These are phyloP conservation scores for Mesaphorura yosii DNA, from an alignment of 1,140 invertebrate species.

Conservation along the genomic window DNA sequence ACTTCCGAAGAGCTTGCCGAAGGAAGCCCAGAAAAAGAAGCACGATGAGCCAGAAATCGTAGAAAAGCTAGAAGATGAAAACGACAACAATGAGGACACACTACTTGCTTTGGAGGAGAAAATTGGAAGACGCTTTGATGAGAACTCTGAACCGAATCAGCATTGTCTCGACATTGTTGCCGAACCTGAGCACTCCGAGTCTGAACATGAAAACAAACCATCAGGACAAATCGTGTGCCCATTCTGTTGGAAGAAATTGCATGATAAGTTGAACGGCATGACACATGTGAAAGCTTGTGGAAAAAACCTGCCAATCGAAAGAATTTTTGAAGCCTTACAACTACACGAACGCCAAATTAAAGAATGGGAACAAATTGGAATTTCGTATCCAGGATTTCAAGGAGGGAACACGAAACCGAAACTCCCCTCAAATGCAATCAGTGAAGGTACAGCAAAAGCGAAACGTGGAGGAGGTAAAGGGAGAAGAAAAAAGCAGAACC, in stretches of 20 bases:
- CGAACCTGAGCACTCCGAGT: too few species aligned
- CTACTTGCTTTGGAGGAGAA: too few species aligned
- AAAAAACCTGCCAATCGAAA: conserved; percentile 37
- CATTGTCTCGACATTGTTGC: background rate
- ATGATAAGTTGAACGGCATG: conserved; percentile 32
- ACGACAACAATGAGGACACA: too few species aligned
- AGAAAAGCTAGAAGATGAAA: too few species aligned
- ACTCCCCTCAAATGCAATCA: background rate
- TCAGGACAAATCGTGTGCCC: conserved; percentile 38
- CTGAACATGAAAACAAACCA: too few species aligned
- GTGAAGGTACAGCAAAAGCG: background rate
- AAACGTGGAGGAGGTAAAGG: too few species aligned
- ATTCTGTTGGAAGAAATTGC: conserved; percentile 38
- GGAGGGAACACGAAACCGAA: background rate
- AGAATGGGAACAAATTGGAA: conserved; percentile 40
- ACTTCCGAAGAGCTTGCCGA: too few species aligned
- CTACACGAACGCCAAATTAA: conserved; percentile 40
- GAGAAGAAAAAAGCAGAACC: background rate
- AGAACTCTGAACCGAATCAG: background rate
- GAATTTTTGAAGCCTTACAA: conserved; percentile 38
- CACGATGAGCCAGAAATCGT: too few species aligned
- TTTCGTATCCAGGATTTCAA: conserved; percentile 35
- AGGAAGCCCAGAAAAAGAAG: too few species aligned
- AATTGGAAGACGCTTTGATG: too few species aligned
- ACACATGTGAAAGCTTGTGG: conserved; percentile 43